A percentile compares a stretch with the other conserved stretches of the same genome.
Conservation (phyloP, 92 coral and sea anemone species). For the Paramuricea clavata region DNA sequence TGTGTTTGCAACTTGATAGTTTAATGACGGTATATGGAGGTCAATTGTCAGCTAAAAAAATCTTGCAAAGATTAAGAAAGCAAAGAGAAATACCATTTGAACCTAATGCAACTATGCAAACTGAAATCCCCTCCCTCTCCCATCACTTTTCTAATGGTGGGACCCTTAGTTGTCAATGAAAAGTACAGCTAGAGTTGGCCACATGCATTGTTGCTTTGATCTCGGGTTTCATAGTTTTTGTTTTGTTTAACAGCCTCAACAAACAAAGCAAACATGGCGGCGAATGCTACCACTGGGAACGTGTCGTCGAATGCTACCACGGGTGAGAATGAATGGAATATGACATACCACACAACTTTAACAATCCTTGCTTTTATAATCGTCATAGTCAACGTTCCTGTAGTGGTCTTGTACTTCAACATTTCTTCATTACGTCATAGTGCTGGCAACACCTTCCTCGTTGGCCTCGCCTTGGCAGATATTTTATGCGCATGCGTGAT, state of each 20-base stretch:
- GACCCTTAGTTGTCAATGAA: no score
- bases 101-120: no score
- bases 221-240: neutral
- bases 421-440: conserved; percentile 36
- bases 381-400: conserved; percentile 3
- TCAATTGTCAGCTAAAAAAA: no score
- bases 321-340: neutral
- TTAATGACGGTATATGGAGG: no score
- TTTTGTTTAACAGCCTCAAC: neutral
- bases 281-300: no score
- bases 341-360: neutral
- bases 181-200: no score
- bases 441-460: conserved; percentile 33
- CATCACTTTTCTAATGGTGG: no score
- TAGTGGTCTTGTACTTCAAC: neutral
- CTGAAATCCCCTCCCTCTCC: no score
- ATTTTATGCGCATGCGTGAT: conserved; percentile 33
- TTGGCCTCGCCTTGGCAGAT: conserved; percentile 31
- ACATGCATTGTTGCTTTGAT: no score
- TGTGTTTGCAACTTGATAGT: neutral
- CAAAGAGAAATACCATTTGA: no score
- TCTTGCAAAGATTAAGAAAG: no score
- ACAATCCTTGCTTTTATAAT: neutral
- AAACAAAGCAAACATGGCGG: no score
- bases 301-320: neutral